A percentile compares a stretch with the other conserved stretches of the same genome.
These are phyloP conservation scores for Ciconia stormi DNA, from an alignment of 2,113 vertebrate genomes.

Conservation along the genomic window DNA sequence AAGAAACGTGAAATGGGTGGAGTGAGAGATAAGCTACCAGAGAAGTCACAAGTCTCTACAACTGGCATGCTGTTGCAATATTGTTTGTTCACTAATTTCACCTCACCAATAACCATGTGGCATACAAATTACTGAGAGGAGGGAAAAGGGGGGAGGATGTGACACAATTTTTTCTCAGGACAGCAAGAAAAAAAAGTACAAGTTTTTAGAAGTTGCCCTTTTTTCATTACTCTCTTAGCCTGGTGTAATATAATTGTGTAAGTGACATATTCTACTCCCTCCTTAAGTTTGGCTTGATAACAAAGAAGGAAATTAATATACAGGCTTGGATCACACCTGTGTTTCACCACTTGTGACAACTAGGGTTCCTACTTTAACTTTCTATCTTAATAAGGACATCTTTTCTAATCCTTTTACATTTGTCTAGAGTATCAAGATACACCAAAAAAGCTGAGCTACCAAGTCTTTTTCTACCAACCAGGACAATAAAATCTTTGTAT, in stretches of 20 bases:
- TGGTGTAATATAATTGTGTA: background rate
- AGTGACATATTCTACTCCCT: background rate
- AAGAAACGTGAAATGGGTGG: background rate
- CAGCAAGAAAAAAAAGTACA: background rate
- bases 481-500: background rate
- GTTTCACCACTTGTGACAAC: background rate
- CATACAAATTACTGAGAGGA: background rate
- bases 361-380: background rate
- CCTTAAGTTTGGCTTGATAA: background rate
- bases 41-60: background rate
- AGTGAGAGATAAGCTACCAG: background rate
- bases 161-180: background rate
- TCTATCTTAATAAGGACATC: background rate
- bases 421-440: background rate
- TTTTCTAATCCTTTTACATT: background rate
- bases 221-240: background rate
- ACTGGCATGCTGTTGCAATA: background rate
- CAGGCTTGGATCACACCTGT: background rate
- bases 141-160: accelerated
- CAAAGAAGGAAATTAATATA: background rate
- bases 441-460: background rate
- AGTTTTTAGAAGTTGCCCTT: background rate
- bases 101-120: background rate
- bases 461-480: background rate
- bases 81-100: background rate